phyloP scores from a whole-genome alignment of 1,140 invertebrate genomes.

The Zaprionus inermis region DNA sequence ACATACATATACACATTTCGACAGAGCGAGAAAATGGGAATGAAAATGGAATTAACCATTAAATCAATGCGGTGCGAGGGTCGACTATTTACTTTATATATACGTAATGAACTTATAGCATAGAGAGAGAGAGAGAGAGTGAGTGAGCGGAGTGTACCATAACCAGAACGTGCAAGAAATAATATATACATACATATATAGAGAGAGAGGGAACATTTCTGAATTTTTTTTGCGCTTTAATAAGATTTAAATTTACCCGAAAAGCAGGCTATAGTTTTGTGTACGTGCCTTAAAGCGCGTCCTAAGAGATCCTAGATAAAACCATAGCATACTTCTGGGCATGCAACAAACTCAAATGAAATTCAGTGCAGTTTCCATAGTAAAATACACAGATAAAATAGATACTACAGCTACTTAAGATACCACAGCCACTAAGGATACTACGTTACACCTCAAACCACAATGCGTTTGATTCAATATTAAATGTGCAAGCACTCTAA shows the following conservation, averaged over 20 bases:
- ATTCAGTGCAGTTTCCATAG: neutral
- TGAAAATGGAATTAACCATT: slow-evolving; percentile 54
- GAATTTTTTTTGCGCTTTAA: neutral
- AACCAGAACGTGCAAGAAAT: slow-evolving; percentile 51
- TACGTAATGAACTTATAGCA: slow-evolving; percentile 13
- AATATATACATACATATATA: neutral
- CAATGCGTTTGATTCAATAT: neutral
- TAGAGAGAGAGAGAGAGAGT: neutral
- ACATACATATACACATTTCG: neutral
- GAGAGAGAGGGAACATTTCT: neutral
- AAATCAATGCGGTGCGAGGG: slow-evolving; percentile 23
- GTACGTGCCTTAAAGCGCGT: neutral
- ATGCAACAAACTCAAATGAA: neutral
- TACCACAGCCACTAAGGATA: neutral
- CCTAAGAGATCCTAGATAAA: neutral
- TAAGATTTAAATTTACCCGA: neutral
- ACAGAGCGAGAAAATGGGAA: slow-evolving; percentile 39
- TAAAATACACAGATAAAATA: neutral
- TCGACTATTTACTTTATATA: slow-evolving; percentile 17
- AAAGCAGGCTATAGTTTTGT: neutral
- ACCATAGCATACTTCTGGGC: neutral
- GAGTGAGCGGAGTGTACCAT: slow-evolving; percentile 15
- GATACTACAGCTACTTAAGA: neutral
- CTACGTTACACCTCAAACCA: neutral
- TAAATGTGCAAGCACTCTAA: neutral